Evolutionary conservation across 1,140 invertebrate genomes (phyloP), one percentile per base, ranked within the genome.

Genomic region (Hypsibius dujardini): DNA sequence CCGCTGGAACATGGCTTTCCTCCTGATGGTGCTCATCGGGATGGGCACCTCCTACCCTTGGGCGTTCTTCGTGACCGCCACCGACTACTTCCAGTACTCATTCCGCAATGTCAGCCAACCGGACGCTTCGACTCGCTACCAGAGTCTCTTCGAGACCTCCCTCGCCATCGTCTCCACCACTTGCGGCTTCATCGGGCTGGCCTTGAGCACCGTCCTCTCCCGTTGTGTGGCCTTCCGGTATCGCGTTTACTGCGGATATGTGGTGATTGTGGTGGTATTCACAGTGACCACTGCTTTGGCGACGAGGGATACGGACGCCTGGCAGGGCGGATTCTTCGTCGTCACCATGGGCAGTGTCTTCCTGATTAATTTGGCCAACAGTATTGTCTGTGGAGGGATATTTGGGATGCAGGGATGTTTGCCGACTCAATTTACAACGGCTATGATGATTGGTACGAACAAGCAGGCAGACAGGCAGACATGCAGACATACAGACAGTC

Each of bases 331-430:
- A 56, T 56, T 56, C n/a, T 56, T 56, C n/a, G 50, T 7, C 50
- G 50, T 56, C 7, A 56, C 50, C 7, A 56, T 56, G 50, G 7
- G 7, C 7, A 56, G n/a, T 56, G n/a, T 56, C 50, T 7, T 56
- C 50, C 7, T 56, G n/a, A 56, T 56, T 56, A 56, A n/a, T 56
- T 56, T 56, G 7, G 7, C 50, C 50, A 56, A n/a, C 50, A 56
- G n/a, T 56, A 7, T 56, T 7, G 50, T 56, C 7, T 12, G 7
- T 7, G 50, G 50, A 12, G 50, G 7, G 7, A 12, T 56, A 56
- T 56, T 56, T 56, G 50, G 50, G 7, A n/a, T 56, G n/a, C 50
- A 56, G n/a, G 50, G 50, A 56, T 56, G 50, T n/a, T n/a, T 56
- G 7, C 50, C 50, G 7, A 12, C 50, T 7, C 50, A n/a, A n/a